Base-by-base conservation (phyloP, 2,888 invertebrate species). In the Halocaridina rubra region DNA sequence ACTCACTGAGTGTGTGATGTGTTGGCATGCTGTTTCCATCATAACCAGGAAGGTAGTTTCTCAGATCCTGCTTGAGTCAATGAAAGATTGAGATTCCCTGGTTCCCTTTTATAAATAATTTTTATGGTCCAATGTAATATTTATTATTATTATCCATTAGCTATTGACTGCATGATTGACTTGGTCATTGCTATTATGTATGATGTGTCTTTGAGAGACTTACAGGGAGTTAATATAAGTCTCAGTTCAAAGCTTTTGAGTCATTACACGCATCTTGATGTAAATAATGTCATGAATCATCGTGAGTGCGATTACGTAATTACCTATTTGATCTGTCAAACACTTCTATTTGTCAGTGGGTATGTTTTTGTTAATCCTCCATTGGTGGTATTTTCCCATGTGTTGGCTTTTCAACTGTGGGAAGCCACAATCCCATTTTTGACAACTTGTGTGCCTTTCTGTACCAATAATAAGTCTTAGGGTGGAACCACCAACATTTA, bases 401-500 rank as follows among this genome's bases (percentile, higher is more conserved):
- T 77, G 59, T 59, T 77, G 59, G 76, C 59, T 33, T 77, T 53
- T 57, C 61, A 74, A 81, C 81, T 27, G 27, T 75, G 74, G 75
- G 74, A 74, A 32, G 71, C 71, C 72, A 71, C 80, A n/a, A 77
- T 69, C 78, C 77, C 64, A 84, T 78, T 84, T 84, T 84, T 84
- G 82, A 84, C 82, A 84, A 84, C 82, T 84, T 84, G 82, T 84
- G 82, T 84, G 82, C 82, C 82, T 84, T 84, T 84, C 82, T 77
- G 82, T 84, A 84, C 72, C 82, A 59, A 72, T 80, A 72, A 82
- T 39, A 82, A 64, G 78, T 78, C 82, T 71, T 69, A 57, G 39
- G 74, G 71, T 32, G 82, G 82, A 74, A 53, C 82, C 72, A 61
- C 72, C 53, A 59, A 30, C 64, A 71, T 82, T 82, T 77, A 82